A percentile compares a stretch with the other conserved stretches of the same genome.
These are phyloP conservation scores for Busseola fusca DNA, from an alignment of 2,888 invertebrate genomes.

Conservation along the genomic window DNA sequence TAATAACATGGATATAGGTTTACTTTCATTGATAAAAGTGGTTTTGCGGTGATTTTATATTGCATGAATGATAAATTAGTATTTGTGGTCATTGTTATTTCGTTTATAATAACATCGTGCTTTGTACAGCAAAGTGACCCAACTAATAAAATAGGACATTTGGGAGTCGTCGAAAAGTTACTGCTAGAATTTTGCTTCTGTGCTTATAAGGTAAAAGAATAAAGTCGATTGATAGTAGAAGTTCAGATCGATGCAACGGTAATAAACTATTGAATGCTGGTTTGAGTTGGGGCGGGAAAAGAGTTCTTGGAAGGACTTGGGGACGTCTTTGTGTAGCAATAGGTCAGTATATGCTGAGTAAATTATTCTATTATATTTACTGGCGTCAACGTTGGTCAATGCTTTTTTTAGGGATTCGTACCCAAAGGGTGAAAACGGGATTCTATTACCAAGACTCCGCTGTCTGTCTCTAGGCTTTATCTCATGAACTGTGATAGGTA, in stretches of 20 bases:
- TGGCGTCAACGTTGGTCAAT: no score
- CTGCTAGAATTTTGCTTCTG: not conserved
- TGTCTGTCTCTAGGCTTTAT: no score
- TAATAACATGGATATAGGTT: not conserved
- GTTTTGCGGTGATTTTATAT: slow-evolving; percentile 36
- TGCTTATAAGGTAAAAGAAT: not conserved
- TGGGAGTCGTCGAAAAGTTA: slow-evolving; percentile 1
- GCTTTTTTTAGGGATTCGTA: no score
- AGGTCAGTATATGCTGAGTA: no score
- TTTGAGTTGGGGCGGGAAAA: not conserved
- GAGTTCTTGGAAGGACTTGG: not conserved
- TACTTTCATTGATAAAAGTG: slow-evolving; percentile 26
- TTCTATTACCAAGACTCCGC: no score
- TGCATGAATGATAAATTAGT: slow-evolving; percentile 26
- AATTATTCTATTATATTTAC: not conserved
- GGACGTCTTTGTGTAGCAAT: no score
- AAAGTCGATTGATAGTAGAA: not conserved
- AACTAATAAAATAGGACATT: slow-evolving; percentile 17
- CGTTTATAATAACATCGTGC: slow-evolving; percentile 6
- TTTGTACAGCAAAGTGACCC: not conserved
- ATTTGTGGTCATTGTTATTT: slow-evolving; percentile 28
- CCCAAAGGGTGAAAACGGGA: no score
- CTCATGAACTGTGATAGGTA: no score
- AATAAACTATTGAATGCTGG: not conserved
- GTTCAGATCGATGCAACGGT: not conserved